Percentiles rank a stretch among this genome's conserved stretches.
Conservation (phyloP, 35 echinoderm and acorn worm species). For the Ophioderma brevispina region DNA sequence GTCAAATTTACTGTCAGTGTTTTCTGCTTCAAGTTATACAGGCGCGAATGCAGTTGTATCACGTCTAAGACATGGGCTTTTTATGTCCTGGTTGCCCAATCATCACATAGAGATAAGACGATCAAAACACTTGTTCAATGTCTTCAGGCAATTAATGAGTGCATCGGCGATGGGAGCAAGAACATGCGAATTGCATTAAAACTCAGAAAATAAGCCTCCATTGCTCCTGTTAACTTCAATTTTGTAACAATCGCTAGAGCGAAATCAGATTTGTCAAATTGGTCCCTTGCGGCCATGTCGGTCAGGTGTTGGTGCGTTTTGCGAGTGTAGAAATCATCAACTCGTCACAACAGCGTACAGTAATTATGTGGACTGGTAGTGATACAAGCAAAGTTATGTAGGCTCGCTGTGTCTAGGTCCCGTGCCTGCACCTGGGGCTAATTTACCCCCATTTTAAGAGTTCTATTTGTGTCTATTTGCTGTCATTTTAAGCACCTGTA, state of each 20-base stretch:
- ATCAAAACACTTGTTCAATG: background rate
- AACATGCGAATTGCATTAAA: background rate
- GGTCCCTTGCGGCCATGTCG: background rate
- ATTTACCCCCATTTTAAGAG: background rate
- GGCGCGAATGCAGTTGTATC: no score
- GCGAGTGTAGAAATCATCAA: background rate
- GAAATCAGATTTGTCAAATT: background rate
- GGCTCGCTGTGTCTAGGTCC: background rate
- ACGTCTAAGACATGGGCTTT: no score
- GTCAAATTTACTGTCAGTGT: no score
- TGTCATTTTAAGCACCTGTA: background rate
- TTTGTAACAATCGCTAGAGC: no score
- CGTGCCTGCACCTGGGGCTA: background rate
- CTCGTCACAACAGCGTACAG: background rate
- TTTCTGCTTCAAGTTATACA: no score
- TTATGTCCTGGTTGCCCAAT: no score
- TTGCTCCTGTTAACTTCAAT: background rate
- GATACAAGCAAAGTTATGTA: background rate
- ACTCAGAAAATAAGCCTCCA: background rate
- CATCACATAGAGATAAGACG: background rate
- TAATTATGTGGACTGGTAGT: background rate
- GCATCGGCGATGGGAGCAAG: background rate
- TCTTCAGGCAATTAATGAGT: background rate
- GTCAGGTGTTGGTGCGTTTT: background rate
- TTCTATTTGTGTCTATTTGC: background rate